phyloP scores from a whole-genome alignment of 2,797 vertebrate genomes.

The Chelon auratus region DNA sequence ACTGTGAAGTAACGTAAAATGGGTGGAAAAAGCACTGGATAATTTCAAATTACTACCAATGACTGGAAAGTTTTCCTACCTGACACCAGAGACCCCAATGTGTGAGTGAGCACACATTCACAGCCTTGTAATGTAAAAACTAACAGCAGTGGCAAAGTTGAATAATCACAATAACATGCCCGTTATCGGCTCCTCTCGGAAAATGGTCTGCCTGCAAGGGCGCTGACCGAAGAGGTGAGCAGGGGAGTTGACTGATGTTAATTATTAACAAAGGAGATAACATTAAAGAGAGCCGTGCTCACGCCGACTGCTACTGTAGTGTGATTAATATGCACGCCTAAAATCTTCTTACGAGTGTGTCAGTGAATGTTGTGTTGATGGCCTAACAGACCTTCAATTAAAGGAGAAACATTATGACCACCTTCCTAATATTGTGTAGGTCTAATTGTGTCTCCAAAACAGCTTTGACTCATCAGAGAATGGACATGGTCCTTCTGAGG shows the following conservation, averaged over 20 bases:
- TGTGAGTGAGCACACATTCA: background rate
- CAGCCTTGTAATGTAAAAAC: background rate
- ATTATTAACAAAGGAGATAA: slow-evolving; percentile 67
- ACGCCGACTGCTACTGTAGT: background rate
- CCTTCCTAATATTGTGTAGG: too few relatives aligned
- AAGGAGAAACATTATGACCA: too few relatives aligned
- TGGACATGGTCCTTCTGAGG: too few relatives aligned
- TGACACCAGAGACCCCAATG: slow-evolving; percentile 14
- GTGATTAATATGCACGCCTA: background rate
- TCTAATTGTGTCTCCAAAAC: too few relatives aligned
- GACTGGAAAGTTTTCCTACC: slow-evolving; percentile 24
- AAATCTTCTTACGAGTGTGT: background rate
- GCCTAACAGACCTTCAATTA: too few relatives aligned
- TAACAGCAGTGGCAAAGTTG: background rate
- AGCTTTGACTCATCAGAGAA: too few relatives aligned
- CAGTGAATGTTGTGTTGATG: too few relatives aligned
- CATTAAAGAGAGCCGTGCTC: slow-evolving; percentile 12
- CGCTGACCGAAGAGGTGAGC: slow-evolving; percentile 56
- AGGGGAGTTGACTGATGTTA: slow-evolving; percentile 63
- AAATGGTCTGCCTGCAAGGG: slow-evolving; percentile 44
- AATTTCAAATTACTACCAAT: background rate
- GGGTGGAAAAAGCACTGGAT: background rate
- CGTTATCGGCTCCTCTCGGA: slow-evolving; percentile 16
- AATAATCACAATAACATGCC: background rate
- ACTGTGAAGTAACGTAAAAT: background rate